A percentile compares a stretch with the other conserved stretches of the same genome.
Conservation (phyloP, 2,888 invertebrate species). For the Meteorus colon region DNA sequence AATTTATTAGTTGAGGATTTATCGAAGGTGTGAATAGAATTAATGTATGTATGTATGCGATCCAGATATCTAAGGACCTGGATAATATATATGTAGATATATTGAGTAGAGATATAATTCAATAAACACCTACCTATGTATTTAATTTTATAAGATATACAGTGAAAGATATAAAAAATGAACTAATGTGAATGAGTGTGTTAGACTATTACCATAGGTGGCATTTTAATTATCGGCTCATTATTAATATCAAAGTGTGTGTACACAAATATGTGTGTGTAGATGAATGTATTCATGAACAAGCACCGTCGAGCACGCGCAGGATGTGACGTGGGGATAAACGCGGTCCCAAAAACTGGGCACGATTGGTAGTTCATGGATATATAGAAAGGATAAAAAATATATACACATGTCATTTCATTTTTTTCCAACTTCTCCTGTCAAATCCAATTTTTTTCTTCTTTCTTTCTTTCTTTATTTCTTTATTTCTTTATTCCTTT, state of each 20-base stretch:
- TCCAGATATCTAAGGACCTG: not conserved
- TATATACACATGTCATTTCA: not conserved
- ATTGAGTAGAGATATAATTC: not conserved
- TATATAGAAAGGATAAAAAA: not conserved
- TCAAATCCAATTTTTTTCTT: no score
- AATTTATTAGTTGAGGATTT: not conserved
- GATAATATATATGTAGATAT: not conserved
- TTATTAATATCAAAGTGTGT: conserved; percentile 44
- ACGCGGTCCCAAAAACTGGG: conserved; percentile 48
- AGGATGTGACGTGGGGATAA: conserved; percentile 55
- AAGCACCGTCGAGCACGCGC: conserved; percentile 48
- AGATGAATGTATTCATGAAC: not conserved
- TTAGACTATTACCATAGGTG: conserved; percentile 50
- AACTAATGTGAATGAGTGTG: conserved; percentile 13
- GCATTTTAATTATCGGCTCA: conserved; percentile 54
- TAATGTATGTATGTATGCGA: not conserved
- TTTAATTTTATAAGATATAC: not conserved
- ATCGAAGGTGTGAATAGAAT: not conserved
- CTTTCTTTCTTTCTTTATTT: no score
- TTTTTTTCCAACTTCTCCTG: conserved; percentile 5
- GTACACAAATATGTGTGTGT: not conserved
- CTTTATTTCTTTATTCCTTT: not conserved
- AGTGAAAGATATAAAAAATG: conserved; percentile 12
- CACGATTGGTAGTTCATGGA: conserved; percentile 22
- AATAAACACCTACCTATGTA: not conserved